Conservation (phyloP, 2,888 invertebrate species). For the Prenolepis imparis region DNA sequence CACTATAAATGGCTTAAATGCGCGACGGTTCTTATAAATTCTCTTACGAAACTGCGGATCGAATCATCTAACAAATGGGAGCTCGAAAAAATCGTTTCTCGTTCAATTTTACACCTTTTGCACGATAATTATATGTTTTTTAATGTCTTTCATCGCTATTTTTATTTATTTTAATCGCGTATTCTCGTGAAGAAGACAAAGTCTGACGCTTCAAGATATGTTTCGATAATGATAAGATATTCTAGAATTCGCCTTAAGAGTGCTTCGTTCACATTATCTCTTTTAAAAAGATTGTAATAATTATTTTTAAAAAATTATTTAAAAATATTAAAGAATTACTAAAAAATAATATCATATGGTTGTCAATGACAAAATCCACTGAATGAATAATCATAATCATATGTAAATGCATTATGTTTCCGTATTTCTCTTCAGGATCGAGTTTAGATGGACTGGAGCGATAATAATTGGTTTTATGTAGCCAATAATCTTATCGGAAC, state of each 20-base stretch:
- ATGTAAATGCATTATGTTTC: neutral
- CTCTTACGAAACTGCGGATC: constrained; percentile 17
- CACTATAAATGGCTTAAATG: neutral
- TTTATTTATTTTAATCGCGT: neutral
- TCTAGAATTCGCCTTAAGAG: neutral
- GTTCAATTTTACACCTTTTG: neutral
- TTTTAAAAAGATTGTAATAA: constrained; percentile 2
- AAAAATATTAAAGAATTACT: neutral
- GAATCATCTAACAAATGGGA: neutral
- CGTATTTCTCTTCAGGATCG: neutral
- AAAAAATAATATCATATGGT: neutral
- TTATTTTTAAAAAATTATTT: neutral
- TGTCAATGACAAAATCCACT: neutral
- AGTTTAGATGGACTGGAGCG: neutral
- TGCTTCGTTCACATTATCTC: neutral
- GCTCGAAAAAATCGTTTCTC: neutral
- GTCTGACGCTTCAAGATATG: neutral
- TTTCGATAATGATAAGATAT: constrained; percentile 14
- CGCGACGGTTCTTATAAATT: neutral
- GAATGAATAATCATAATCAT: neutral
- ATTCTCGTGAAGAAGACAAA: neutral
- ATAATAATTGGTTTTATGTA: neutral
- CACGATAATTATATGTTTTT: neutral
- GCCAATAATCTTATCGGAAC: neutral
- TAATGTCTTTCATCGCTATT: neutral